These are phyloP conservation scores for Corythucha ciliata DNA, from an alignment of 2,888 invertebrate genomes.

Conservation along the genomic window DNA sequence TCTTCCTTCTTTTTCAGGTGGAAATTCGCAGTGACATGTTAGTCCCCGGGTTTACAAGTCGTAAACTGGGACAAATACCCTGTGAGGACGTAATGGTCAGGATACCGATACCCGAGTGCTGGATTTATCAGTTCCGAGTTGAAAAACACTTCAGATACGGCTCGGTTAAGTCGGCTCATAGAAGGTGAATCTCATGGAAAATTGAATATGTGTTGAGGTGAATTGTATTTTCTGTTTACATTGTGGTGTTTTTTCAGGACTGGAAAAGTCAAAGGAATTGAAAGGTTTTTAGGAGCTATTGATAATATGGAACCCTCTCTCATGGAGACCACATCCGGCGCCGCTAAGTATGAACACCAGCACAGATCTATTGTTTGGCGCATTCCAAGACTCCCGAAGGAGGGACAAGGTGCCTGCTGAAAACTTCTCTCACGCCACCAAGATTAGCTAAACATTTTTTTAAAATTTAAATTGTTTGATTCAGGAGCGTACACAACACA, in stretches of 20 bases:
- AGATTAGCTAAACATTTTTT: not conserved
- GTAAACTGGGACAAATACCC: conserved; percentile 89
- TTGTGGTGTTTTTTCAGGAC: conserved; percentile 48
- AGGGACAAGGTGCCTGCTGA: conserved; percentile 75
- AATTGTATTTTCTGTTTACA: not conserved
- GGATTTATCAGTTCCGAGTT: conserved; percentile 97
- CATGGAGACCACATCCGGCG: conserved; percentile 91
- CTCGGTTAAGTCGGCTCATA: conserved; percentile 88
- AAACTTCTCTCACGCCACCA: not conserved
- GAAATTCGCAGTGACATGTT: conserved; percentile 91
- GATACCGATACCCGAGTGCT: conserved; percentile 97
- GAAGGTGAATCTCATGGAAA: conserved; percentile 43
- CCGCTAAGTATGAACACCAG: conserved; percentile 98
- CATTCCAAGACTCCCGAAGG: conserved; percentile 92
- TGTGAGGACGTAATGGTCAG: conserved; percentile 95
- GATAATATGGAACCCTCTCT: conserved; percentile 82
- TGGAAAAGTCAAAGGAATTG: conserved; percentile 87
- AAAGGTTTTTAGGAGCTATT: conserved; percentile 81
- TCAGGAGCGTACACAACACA: conserved; percentile 95
- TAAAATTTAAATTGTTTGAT: not conserved
- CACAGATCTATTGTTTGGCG: conserved; percentile 97
- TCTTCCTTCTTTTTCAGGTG: conserved; percentile 49
- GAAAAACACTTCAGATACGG: conserved; percentile 97
- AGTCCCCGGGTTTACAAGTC: conserved; percentile 93
- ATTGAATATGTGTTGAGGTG: not conserved